phyloP scores from a whole-genome alignment of 1,140 invertebrate species.

The Rhopalosiphum padi region DNA sequence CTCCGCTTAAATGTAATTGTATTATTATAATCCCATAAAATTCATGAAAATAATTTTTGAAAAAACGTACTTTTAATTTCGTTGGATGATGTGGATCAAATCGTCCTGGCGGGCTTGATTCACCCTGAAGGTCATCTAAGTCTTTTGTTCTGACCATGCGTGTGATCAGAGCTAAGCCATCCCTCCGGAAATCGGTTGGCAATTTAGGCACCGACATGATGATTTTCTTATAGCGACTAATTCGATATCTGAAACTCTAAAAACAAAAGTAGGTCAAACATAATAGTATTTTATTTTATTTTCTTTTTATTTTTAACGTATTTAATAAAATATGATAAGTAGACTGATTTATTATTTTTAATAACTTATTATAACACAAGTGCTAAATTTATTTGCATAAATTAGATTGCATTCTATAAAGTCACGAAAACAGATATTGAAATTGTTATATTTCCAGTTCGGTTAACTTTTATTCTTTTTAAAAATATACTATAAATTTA shows the following conservation, averaged over 20 bases:
- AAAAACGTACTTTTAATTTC: constrained; percentile 26
- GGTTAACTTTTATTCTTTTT: neutral
- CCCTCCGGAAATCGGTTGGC: constrained; percentile 59
- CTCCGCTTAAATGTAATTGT: neutral
- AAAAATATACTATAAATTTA: neutral
- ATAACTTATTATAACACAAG: neutral
- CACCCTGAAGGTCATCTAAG: constrained; percentile 71
- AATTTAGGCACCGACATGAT: constrained; percentile 44
- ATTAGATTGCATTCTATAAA: neutral
- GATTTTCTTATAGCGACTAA: neutral
- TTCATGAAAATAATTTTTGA: neutral
- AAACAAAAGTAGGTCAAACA: neutral
- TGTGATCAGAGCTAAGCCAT: constrained; percentile 73
- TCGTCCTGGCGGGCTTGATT: constrained; percentile 30
- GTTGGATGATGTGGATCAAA: constrained; percentile 52
- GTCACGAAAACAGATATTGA: neutral
- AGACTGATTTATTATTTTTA: neutral
- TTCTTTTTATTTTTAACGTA: neutral
- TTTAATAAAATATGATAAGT: neutral
- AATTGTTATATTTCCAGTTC: neutral
- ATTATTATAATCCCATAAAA: neutral
- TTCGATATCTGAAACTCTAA: neutral
- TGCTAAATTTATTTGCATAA: neutral
- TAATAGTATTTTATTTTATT: neutral
- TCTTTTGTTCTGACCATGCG: constrained; percentile 82